Evolutionary conservation across 2,797 vertebrate species (phyloP), one percentile per base, ranked within the genome.

Genomic region (Acanthiza pusilla): DNA sequence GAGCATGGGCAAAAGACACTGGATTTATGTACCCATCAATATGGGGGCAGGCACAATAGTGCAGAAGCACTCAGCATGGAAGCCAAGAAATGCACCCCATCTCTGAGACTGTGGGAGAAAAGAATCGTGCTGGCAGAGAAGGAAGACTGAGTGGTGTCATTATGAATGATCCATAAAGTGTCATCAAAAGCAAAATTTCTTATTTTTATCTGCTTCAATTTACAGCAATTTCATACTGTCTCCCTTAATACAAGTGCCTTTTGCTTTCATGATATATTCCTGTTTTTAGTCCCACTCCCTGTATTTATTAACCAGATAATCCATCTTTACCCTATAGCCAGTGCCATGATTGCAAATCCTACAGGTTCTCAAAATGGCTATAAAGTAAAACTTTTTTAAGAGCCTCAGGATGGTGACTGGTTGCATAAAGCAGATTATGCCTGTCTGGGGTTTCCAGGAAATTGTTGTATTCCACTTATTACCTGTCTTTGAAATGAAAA

Each of bases 401-500:
- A 97, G 92, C 81, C 94, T 97, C 89, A n/a, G 93, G 89, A 96
- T 86, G 75, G 91, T 93, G 93, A 93, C 80, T 96, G 93, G 95
- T 91, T 96, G 88, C 91, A 92, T 93, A 96, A 94, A 97, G 95
- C 91, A 96, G 96, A 97, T 97, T 97, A 96, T 94, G 94, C 82
- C 91, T 97, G 95, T 96, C 97, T 96, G 53, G 85, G 84, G 91
- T 95, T 96, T 96, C 92, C 86, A 97, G 96, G 94, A 97, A 98
- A 97, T 97, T 82, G 96, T 97, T 97, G 96, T 97, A 91, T 97
- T 97, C 96, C 85, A 96, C 95, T 97, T 97, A 98, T 97, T 97
- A 96, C 94, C 96, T 98, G 96, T 97, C 97, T 97, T 96, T 97
- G 96, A 97, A 98, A 98, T 98, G 97, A 98, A 98, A 98, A 97